Evolutionary conservation across 2,797 vertebrate genomes (phyloP).

Genomic region (Otolemur crassicaudatus): DNA sequence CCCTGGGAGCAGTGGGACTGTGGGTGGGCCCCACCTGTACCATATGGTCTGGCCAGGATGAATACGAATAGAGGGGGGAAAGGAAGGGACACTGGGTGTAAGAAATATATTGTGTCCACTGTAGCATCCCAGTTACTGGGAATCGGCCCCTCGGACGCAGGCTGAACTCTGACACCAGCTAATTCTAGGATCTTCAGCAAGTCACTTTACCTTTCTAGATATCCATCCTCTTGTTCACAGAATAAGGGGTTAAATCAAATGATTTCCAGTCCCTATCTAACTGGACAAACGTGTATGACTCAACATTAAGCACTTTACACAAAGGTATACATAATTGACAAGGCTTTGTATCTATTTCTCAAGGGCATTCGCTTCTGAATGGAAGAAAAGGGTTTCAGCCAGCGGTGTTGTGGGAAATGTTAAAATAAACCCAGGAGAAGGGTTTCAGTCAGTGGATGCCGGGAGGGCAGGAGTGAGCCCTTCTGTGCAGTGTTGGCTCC

Average conservation of each 20-base stretch:
- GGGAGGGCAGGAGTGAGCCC: background rate
- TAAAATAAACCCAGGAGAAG: background rate
- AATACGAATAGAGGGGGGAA: background rate
- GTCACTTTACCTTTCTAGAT: background rate
- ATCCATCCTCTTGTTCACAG: background rate
- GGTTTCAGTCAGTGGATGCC: background rate
- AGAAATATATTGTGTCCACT: too few relatives aligned
- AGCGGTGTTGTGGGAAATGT: background rate
- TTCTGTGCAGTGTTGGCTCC: background rate
- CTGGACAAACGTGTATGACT: too few relatives aligned
- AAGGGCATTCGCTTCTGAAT: background rate
- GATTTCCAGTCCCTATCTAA: background rate
- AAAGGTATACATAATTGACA: background rate
- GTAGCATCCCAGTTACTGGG: background rate
- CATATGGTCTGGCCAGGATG: background rate
- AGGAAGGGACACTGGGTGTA: background rate
- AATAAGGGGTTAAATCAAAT: background rate
- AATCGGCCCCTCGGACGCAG: background rate
- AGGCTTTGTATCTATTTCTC: background rate
- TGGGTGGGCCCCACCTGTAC: background rate
- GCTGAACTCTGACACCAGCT: background rate
- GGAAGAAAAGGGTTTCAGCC: background rate
- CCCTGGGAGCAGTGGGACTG: background rate
- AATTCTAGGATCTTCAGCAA: background rate
- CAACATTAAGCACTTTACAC: background rate